phyloP scores from a whole-genome alignment of 2,797 vertebrate species.

The Diplodus puntazzo region DNA sequence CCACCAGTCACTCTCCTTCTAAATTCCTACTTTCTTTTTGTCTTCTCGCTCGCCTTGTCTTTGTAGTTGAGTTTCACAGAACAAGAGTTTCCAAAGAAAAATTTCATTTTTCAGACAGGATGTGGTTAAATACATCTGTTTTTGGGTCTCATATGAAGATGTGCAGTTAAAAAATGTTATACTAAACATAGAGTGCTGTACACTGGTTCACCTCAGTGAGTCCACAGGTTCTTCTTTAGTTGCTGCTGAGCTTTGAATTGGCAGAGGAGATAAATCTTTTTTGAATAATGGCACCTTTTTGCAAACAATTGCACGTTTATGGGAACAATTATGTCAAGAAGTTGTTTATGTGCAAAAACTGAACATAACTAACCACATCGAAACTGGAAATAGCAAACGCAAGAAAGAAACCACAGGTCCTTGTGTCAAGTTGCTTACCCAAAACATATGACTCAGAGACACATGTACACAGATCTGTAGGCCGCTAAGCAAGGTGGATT shows the following conservation, averaged over 20 bases:
- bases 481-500: not conserved
- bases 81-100: slow-evolving; percentile 15
- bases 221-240: too few relatives aligned
- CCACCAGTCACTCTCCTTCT: not conserved
- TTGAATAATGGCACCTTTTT: too few relatives aligned
- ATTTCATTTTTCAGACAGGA: not conserved
- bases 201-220: too few relatives aligned
- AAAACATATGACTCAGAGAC: not conserved
- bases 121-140: slow-evolving; percentile 23
- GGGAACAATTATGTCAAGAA: not conserved
- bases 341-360: not conserved
- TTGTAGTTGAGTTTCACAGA: slow-evolving; percentile 9
- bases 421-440: not conserved
- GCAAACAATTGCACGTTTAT: not conserved
- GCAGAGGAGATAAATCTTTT: too few relatives aligned
- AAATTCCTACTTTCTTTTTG: not conserved
- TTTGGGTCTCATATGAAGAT: slow-evolving; percentile 3
- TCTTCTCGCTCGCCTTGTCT: not conserved
- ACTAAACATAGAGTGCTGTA: too few relatives aligned
- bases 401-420: not conserved
- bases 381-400: not conserved
- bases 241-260: too few relatives aligned
- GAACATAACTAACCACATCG: not conserved
- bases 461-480: not conserved
- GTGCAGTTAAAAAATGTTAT: too few relatives aligned